Base-by-base conservation (phyloP, 2,888 invertebrate species). In the Clistopyga incitator region DNA sequence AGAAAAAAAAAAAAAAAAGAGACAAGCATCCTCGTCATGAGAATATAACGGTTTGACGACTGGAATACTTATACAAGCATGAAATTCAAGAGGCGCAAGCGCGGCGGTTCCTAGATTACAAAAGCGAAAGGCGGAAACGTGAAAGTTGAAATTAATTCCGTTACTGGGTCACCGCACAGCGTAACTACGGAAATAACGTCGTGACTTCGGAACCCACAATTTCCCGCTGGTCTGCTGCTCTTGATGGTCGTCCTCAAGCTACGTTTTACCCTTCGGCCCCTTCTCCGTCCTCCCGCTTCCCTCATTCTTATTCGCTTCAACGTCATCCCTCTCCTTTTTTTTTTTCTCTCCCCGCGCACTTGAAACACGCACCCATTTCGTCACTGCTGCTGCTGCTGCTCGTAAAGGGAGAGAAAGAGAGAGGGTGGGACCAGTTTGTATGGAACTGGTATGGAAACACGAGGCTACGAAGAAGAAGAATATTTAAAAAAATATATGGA, bases 111-210 rank as follows among this genome's bases (percentile, higher is more conserved):
- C 74, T 81, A 81, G 84, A 85, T 85, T 84, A 85, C 84, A 84
- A 84, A 79, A 84, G 81, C 81, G 82, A 84, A 82, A 84, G 76
- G 76, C 76, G 80, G 79, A 80, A 84, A 82, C 84, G 82, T 54
- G 84, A 84, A 86, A 86, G 84, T 86, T 86, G 82, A 80, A 86
- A 86, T 86, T 84, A 86, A 86, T 84, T 85, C 80, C 79, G 79
- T 84, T 85, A 85, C 78, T 78, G 80, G 84, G 85, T 76, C 83
- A 84, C 75, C 78, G 78, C 76, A 78, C 81, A 59, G 67, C 64
- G 81, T 75, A 85, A 79, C 83, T 80, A 72, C 78, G 79, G 72
- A 85, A 86, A 83, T 83, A 83, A 79, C 81, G 80, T 86, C 86
- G 75, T 64, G 75, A 79, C 79, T 85, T 86, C 65, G 77, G 81